Evolutionary conservation across 2,113 vertebrate species (phyloP).

Genomic region (Hyperoodon ampullatus): DNA sequence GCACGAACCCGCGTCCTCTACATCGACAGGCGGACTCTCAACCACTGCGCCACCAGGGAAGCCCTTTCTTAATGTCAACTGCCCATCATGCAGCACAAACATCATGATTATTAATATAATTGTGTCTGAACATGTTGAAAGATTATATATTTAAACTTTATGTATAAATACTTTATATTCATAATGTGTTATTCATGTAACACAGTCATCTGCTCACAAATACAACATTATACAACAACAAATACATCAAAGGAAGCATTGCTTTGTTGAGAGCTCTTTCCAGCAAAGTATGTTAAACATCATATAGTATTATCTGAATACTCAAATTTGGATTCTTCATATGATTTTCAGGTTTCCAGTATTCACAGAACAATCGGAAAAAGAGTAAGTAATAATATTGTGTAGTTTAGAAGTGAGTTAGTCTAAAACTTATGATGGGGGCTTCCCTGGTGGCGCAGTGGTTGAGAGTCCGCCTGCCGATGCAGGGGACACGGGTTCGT

Average conservation of each 20-base stretch:
- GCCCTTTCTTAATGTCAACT: background rate
- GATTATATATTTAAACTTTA: background rate
- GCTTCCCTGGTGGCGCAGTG: no score
- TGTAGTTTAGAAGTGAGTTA: conserved; percentile 21
- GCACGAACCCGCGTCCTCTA: no score
- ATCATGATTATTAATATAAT: background rate
- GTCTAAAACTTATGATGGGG: background rate
- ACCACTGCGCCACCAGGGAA: no score
- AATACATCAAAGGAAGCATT: background rate
- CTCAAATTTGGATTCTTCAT: background rate
- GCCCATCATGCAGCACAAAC: background rate
- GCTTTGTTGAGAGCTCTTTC: background rate
- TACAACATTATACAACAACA: background rate
- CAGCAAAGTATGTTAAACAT: conserved; percentile 21
- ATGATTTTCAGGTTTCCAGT: conserved; percentile 37
- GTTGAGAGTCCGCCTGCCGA: no score
- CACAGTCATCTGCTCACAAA: background rate
- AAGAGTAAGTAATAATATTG: background rate
- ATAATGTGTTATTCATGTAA: background rate
- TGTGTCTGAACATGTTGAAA: background rate
- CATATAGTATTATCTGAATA: background rate
- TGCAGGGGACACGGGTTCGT: no score
- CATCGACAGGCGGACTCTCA: no score
- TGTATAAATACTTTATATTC: background rate
- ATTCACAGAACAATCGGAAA: conserved; percentile 26